Evolutionary conservation across 2,888 invertebrate species (phyloP).

Genomic region (Nomada flava): DNA sequence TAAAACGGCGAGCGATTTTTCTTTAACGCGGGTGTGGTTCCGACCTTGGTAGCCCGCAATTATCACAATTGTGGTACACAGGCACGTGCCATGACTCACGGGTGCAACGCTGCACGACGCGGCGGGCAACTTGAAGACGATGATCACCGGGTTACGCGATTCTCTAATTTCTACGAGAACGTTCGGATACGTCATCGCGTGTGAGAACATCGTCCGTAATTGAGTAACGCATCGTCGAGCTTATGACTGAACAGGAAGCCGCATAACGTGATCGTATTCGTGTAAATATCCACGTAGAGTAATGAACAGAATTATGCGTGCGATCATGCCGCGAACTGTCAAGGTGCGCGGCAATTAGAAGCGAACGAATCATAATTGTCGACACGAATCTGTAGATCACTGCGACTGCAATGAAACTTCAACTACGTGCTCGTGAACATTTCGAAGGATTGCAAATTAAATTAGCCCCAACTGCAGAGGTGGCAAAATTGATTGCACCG

Average conservation of each 20-base stretch:
- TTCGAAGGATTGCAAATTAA: too few species aligned
- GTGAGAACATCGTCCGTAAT: constrained; percentile 1
- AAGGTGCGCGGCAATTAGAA: too few species aligned
- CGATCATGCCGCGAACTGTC: too few species aligned
- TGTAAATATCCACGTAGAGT: background rate
- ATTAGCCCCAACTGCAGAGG: too few species aligned
- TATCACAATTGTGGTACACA: constrained; percentile 71
- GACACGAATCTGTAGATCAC: too few species aligned
- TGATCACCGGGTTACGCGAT: constrained; percentile 14
- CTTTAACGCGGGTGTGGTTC: constrained; percentile 71
- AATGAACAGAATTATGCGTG: too few species aligned
- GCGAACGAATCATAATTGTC: too few species aligned
- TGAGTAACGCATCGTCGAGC: background rate
- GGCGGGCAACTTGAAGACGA: constrained; percentile 37
- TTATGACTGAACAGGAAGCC: constrained; percentile 9
- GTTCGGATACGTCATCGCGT: constrained; percentile 26
- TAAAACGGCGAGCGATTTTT: constrained; percentile 37
- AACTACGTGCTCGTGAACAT: too few species aligned
- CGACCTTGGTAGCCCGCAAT: constrained; percentile 76
- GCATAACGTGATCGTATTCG: background rate
- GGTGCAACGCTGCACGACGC: constrained; percentile 4
- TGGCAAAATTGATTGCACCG: too few species aligned
- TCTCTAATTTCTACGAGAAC: constrained; percentile 17
- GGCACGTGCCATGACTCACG: constrained; percentile 59
- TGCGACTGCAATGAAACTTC: too few species aligned